These are phyloP conservation scores for Argyrosomus japonicus DNA, from an alignment of 2,113 vertebrate species.

Conservation along the genomic window DNA sequence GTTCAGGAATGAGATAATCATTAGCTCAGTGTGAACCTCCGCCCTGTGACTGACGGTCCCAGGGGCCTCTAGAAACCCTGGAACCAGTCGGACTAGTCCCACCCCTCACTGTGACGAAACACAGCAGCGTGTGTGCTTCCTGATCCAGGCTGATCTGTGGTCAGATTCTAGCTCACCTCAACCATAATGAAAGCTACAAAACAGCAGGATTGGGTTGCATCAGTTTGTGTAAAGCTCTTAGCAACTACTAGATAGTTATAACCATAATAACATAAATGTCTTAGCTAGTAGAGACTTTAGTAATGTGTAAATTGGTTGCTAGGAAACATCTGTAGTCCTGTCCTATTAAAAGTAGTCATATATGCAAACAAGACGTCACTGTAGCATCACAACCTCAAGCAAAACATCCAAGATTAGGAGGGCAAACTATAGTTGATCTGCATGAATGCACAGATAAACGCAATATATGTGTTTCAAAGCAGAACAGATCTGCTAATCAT, in stretches of 20 bases:
- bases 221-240: background rate
- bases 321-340: background rate
- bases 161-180: conserved; percentile 18
- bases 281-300: background rate
- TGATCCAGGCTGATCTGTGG: conserved; percentile 31
- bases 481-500: background rate
- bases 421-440: too few relatives aligned
- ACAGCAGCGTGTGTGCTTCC: background rate
- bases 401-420: background rate
- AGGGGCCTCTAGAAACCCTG: conserved; percentile 47
- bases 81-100: conserved; percentile 67
- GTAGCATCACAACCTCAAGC: background rate
- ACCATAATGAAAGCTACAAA: background rate
- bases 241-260: background rate
- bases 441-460: too few relatives aligned
- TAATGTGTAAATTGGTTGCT: background rate
- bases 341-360: background rate
- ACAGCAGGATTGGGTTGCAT: background rate
- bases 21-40: conserved; percentile 72
- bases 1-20: conserved; percentile 74
- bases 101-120: conserved; percentile 32
- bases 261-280: background rate
- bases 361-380: background rate
- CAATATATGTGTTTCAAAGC: background rate
- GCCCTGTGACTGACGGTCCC: conserved; percentile 72